A percentile compares a stretch with the other conserved stretches of the same genome.
phyloP scores from a whole-genome alignment of 2,888 invertebrate genomes.

The Plebejus argus region DNA sequence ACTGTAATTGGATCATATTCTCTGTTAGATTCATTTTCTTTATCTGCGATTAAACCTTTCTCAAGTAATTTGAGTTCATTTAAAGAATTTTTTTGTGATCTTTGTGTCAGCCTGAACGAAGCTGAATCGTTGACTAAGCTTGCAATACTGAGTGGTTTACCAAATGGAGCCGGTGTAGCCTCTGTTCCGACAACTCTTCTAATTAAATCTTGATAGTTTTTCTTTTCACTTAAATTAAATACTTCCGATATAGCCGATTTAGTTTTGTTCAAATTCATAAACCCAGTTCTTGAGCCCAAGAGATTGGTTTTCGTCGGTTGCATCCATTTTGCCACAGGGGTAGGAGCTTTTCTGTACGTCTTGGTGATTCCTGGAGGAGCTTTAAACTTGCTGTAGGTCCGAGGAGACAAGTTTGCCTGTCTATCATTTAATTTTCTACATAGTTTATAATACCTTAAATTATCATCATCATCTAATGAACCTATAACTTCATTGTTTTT shows the following conservation, averaged over 20 bases:
- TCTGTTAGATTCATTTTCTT: constrained; percentile 54
- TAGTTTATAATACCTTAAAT: constrained; percentile 58
- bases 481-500: constrained; percentile 48
- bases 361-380: constrained; percentile 65
- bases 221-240: constrained; percentile 80
- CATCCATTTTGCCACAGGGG: constrained; percentile 64
- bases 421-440: constrained; percentile 56
- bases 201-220: constrained; percentile 78
- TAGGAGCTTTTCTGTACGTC: constrained; percentile 59
- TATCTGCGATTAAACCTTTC: constrained; percentile 53
- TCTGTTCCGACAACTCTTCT: constrained; percentile 59
- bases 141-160: constrained; percentile 57
- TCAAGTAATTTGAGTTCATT: constrained; percentile 64
- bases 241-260: constrained; percentile 71
- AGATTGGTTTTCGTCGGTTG: constrained; percentile 56
- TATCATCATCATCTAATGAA: constrained; percentile 49
- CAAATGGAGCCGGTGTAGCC: constrained; percentile 49
- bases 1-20: constrained; percentile 73
- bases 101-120: constrained; percentile 60
- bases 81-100: constrained; percentile 60
- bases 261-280: constrained; percentile 57
- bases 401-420: constrained; percentile 54
- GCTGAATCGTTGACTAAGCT: constrained; percentile 64
- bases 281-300: constrained; percentile 54
- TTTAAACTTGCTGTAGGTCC: constrained; percentile 61